These are phyloP conservation scores for Tetrao urogallus DNA, from an alignment of 2,113 vertebrate genomes.

Conservation along the genomic window DNA sequence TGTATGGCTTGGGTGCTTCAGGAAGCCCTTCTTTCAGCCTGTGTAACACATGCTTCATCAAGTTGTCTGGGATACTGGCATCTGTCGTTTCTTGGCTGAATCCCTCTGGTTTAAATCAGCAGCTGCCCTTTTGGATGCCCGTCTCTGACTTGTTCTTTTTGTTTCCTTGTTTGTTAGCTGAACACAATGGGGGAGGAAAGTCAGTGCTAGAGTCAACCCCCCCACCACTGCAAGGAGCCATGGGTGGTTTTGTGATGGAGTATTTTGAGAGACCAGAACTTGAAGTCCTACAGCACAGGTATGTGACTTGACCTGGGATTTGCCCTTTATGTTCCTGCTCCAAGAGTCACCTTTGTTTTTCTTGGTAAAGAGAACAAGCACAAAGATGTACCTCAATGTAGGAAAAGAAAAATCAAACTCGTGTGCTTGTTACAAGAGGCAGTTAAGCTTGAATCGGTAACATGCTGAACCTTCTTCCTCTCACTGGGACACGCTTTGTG, in stretches of 20 bases:
- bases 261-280: not conserved
- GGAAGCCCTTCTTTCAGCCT: not conserved
- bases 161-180: not conserved
- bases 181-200: not conserved
- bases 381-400: not conserved
- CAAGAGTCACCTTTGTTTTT: not conserved
- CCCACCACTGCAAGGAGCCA: not conserved
- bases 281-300: fast-evolving
- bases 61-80: not conserved
- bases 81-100: not conserved
- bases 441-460: not conserved
- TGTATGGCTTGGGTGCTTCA: not conserved
- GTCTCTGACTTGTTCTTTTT: not conserved
- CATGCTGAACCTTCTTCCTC: not conserved
- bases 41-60: not conserved
- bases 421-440: not conserved
- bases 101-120: not conserved
- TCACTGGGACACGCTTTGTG: not conserved
- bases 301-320: too few relatives aligned
- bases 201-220: not conserved
- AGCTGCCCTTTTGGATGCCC: not conserved
- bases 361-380: not conserved
- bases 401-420: not conserved
- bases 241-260: not conserved
- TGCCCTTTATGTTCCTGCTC: not conserved